Percentiles rank a stretch among this genome's conserved stretches.
These are phyloP conservation scores for Danio kyathit DNA, from an alignment of 2,797 vertebrate genomes.

Conservation along the genomic window DNA sequence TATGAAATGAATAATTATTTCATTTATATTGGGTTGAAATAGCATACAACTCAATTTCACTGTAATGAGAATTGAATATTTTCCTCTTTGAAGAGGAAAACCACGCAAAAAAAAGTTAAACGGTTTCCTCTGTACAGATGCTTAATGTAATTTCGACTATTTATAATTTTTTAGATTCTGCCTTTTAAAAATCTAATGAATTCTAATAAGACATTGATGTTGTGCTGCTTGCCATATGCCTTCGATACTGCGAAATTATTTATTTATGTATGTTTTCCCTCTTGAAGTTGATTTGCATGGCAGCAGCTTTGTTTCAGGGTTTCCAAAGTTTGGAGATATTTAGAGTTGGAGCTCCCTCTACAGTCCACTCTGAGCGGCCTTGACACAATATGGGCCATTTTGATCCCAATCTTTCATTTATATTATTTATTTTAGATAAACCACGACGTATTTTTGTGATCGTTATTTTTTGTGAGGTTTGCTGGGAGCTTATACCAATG, in stretches of 20 bases:
- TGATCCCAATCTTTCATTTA: slow-evolving; percentile 9
- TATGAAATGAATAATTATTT: slow-evolving; percentile 76
- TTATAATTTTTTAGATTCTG: slow-evolving; percentile 66
- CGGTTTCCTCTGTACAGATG: slow-evolving; percentile 42
- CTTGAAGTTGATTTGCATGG: slow-evolving; percentile 78
- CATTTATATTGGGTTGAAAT: slow-evolving; percentile 70
- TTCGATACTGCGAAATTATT: slow-evolving; percentile 76
- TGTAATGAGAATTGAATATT: slow-evolving; percentile 66
- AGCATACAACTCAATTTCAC: slow-evolving; percentile 60
- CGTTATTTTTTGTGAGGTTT: slow-evolving; percentile 7
- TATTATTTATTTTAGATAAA: not conserved
- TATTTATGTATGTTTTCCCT: slow-evolving; percentile 75
- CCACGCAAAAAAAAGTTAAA: slow-evolving; percentile 51
- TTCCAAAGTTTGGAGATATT: slow-evolving; percentile 80
- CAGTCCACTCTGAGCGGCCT: slow-evolving; percentile 65
- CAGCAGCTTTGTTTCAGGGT: slow-evolving; percentile 70
- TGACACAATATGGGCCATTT: not conserved
- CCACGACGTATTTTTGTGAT: not conserved
- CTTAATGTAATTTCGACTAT: slow-evolving; percentile 49
- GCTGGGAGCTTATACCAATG: not conserved
- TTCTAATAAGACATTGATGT: slow-evolving; percentile 65
- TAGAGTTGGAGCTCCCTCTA: slow-evolving; percentile 87
- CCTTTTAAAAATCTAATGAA: slow-evolving; percentile 65
- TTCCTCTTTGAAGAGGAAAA: slow-evolving; percentile 48
- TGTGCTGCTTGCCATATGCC: slow-evolving; percentile 76